Evolutionary conservation across 2,797 vertebrate species (phyloP).

Genomic region (Characodon lateralis): DNA sequence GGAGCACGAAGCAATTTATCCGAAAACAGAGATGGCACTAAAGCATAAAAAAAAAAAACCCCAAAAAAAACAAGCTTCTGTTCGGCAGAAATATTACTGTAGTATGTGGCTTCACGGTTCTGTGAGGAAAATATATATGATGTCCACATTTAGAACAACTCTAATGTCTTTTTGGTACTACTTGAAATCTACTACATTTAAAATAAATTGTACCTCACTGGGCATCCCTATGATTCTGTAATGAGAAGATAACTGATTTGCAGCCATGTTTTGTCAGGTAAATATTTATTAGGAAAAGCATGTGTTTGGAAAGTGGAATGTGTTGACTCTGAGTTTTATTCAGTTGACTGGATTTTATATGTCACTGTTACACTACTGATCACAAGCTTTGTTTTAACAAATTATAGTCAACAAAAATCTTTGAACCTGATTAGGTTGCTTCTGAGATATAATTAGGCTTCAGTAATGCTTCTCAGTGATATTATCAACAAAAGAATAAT

Average conservation of each 20-base stretch:
- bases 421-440: background rate
- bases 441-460: background rate
- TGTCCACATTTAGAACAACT: background rate
- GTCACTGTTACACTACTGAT: background rate
- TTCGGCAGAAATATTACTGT: background rate
- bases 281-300: background rate
- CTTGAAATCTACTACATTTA: background rate
- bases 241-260: background rate
- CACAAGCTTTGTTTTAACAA: background rate
- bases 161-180: background rate
- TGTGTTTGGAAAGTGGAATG: background rate
- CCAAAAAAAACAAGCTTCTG: background rate
- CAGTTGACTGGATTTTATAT: background rate
- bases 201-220: background rate
- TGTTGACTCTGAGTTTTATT: background rate
- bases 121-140: background rate
- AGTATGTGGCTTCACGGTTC: background rate
- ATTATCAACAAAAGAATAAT: background rate
- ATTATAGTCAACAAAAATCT: background rate
- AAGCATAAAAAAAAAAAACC: background rate
- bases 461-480: background rate
- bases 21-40: background rate
- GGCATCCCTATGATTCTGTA: background rate
- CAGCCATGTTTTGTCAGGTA: background rate
- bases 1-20: slow-evolving; percentile 1